Evolutionary conservation across 2,113 vertebrate species (phyloP).

Genomic region (Urocynchramus pylzowi): DNA sequence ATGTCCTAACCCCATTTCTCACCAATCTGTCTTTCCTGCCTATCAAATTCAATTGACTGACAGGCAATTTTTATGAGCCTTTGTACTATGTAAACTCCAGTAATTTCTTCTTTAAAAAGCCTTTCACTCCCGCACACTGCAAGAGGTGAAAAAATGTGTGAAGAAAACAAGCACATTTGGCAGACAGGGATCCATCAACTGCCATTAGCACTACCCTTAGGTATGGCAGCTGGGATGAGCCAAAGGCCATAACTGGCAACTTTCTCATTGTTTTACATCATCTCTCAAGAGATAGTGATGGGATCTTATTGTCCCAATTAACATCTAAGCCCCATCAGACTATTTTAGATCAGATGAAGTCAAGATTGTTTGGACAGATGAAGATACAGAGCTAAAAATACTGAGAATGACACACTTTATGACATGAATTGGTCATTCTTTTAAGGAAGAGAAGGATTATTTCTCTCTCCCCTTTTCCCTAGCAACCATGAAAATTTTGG

Average conservation of each 20-base stretch:
- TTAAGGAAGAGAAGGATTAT: background rate
- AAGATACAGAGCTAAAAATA: background rate
- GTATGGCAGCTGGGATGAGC: background rate
- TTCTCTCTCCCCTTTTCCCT: background rate
- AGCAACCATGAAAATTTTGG: conserved; percentile 7
- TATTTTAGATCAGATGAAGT: background rate
- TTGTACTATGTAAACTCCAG: background rate
- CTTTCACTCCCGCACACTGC: background rate
- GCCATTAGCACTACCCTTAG: background rate
- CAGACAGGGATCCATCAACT: background rate
- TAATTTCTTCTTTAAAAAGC: background rate
- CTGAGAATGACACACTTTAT: background rate
- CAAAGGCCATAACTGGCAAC: background rate
- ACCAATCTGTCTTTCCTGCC: background rate
- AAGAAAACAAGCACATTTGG: background rate
- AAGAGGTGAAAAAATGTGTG: background rate
- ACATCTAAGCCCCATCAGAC: background rate
- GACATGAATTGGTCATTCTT: background rate
- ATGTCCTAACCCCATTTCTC: background rate
- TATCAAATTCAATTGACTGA: background rate
- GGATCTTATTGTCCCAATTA: background rate
- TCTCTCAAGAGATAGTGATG: background rate
- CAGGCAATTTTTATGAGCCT: background rate
- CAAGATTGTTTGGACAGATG: background rate
- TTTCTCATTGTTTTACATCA: background rate